Evolutionary conservation across 2,888 invertebrate species (phyloP).

Genomic region (Gymnocheta viridis): DNA sequence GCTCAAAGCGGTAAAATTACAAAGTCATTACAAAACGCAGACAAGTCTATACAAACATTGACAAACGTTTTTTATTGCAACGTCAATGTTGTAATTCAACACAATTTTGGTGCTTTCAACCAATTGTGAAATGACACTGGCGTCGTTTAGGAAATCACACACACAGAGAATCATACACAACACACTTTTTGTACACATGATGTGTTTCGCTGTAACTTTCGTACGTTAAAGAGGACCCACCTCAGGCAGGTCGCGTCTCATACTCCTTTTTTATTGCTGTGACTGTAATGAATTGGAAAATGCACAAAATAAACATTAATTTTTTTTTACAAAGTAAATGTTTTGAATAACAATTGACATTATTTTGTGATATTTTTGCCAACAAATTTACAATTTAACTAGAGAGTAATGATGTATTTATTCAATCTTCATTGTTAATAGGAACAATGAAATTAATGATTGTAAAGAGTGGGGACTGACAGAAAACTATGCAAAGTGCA

Average conservation of each 20-base stretch:
- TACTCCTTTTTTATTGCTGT: conserved; percentile 15
- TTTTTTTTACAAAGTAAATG: conserved; percentile 27
- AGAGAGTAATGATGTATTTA: conserved; percentile 47
- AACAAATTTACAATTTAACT: conserved; percentile 25
- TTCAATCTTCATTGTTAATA: conserved; percentile 17
- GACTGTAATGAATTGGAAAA: conserved; percentile 54
- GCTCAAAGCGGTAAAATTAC: conserved; percentile 60
- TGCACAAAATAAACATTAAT: conserved; percentile 37
- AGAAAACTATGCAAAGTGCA: neutral
- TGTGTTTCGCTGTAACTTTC: neutral
- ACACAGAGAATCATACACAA: neutral
- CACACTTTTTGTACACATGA: neutral
- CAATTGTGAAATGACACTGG: conserved; percentile 60
- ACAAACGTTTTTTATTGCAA: conserved; percentile 31
- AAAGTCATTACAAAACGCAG: conserved; percentile 64
- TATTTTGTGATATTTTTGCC: conserved; percentile 6
- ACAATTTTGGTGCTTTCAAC: conserved; percentile 48
- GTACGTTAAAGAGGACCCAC: conserved; percentile 38
- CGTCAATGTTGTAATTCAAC: conserved; percentile 35
- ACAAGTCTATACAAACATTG: conserved; percentile 60
- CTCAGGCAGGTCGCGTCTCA: conserved; percentile 20
- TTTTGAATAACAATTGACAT: conserved; percentile 58
- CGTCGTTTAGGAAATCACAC: conserved; percentile 44
- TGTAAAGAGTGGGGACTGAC: neutral
- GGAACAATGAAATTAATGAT: neutral